These are phyloP conservation scores for Dynastes tityus DNA, from an alignment of 2,888 invertebrate genomes.

Conservation along the genomic window DNA sequence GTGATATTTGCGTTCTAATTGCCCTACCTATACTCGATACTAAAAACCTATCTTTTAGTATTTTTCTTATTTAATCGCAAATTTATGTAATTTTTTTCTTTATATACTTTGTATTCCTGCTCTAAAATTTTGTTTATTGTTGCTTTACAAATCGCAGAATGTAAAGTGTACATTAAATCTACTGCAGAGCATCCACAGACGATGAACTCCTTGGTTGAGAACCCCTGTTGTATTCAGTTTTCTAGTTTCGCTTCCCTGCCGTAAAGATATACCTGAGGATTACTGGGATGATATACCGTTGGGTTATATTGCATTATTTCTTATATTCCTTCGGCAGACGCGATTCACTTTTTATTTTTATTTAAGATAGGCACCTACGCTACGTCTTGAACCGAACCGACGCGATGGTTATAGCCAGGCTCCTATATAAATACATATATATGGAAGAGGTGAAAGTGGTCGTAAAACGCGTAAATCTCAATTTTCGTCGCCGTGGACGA, in stretches of 20 bases:
- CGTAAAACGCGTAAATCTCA: constrained; percentile 45
- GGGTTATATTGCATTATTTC: constrained; percentile 46
- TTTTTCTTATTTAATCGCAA: no score
- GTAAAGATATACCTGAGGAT: constrained; percentile 43
- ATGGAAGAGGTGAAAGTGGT: constrained; percentile 35
- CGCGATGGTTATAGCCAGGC: constrained; percentile 12
- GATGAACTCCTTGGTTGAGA: constrained; percentile 8
- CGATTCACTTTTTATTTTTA: constrained; percentile 44
- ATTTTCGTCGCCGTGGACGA: constrained; percentile 37
- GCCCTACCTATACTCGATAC: no score
- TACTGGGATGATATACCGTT: constrained; percentile 38
- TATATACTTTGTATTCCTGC: no score
- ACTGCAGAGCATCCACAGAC: not conserved
- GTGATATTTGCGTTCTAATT: no score
- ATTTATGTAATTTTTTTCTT: no score
- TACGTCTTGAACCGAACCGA: constrained; percentile 20
- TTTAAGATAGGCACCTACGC: constrained; percentile 40
- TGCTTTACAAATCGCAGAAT: not conserved
- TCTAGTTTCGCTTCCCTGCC: constrained; percentile 3
- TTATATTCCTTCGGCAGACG: constrained; percentile 41
- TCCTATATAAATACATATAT: constrained; percentile 27
- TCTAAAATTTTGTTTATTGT: no score
- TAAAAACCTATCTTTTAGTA: no score
- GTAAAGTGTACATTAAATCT: not conserved
- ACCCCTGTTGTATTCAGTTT: constrained; percentile 22